These are phyloP conservation scores for Tapera naevia DNA, from an alignment of 2,797 vertebrate genomes.

Conservation along the genomic window DNA sequence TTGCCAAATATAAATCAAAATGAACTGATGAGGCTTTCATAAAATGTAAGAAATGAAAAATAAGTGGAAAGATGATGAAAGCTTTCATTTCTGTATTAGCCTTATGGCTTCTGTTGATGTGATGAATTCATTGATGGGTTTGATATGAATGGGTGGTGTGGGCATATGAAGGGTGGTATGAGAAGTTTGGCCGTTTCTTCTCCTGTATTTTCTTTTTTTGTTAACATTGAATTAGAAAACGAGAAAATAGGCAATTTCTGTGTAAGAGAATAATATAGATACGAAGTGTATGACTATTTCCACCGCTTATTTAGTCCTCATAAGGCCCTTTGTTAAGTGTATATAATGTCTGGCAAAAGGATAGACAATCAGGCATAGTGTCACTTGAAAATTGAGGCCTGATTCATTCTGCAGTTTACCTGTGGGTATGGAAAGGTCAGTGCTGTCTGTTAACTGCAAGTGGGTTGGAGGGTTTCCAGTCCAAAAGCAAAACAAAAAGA, in stretches of 20 bases:
- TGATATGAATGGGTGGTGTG: background rate
- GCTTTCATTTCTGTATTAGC: background rate
- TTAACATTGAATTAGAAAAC: background rate
- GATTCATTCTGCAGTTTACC: background rate
- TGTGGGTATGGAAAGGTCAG: background rate
- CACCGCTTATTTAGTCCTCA: background rate
- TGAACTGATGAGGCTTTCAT: background rate
- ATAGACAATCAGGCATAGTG: background rate
- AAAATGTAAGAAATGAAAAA: background rate
- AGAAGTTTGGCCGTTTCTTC: background rate
- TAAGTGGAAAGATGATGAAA: background rate
- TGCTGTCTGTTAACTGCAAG: background rate
- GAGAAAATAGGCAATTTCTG: background rate
- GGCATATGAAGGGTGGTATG: no score
- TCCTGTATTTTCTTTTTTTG: background rate
- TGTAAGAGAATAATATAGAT: background rate
- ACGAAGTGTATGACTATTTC: background rate
- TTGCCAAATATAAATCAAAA: background rate
- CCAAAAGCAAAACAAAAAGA: background rate
- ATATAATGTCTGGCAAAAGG: background rate
- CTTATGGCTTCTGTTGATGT: background rate
- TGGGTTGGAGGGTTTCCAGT: background rate
- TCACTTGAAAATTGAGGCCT: background rate
- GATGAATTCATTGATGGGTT: background rate
- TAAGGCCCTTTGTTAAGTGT: background rate